Evolutionary conservation across 2,113 vertebrate species (phyloP).

Genomic region (Alethe diademata): DNA sequence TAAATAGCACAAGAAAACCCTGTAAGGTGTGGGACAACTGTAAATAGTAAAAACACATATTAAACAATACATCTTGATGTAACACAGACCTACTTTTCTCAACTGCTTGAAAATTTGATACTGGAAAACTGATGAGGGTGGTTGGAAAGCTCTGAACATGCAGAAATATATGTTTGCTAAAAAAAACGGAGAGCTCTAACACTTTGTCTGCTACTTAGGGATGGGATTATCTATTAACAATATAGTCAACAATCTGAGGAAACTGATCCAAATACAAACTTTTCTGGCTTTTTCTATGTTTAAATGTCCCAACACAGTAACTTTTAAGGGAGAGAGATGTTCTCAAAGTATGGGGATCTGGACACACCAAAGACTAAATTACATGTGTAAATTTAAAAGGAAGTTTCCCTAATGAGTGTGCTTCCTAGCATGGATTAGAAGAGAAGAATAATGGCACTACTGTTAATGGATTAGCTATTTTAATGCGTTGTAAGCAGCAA

Average conservation of each 20-base stretch:
- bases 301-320: neutral
- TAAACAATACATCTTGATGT: neutral
- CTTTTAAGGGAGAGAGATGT: neutral
- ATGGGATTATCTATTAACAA: neutral
- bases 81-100: neutral
- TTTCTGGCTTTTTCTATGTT: neutral
- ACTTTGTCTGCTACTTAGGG: neutral
- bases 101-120: neutral
- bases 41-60: neutral
- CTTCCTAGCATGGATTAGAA: neutral
- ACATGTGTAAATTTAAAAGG: neutral
- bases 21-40: neutral
- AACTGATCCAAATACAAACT: neutral
- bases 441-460: neutral
- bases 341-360: neutral
- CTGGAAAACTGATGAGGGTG: neutral
- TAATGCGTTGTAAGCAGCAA: neutral
- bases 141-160: neutral
- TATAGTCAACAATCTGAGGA: neutral
- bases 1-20: neutral
- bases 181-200: neutral
- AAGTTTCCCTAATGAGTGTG: neutral
- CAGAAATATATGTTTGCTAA: neutral
- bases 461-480: slow-evolving; percentile 13
- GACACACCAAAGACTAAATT: neutral